These are phyloP conservation scores for Drosophila aff. DNA, from an alignment of 1,140 invertebrate species.

Conservation along the genomic window DNA sequence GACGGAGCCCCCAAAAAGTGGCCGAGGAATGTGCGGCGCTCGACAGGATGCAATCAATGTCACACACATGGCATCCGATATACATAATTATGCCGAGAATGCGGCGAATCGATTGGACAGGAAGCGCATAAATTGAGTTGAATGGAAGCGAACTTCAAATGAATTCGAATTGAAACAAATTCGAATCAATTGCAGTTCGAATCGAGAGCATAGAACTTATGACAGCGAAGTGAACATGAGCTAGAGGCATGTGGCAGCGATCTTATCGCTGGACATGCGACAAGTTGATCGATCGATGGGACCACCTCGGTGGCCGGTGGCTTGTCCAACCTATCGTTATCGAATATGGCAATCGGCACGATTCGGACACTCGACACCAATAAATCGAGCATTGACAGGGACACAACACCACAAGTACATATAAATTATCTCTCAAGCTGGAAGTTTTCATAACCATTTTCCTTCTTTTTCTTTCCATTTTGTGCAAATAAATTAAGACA, in stretches of 20 bases:
- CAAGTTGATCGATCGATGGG: slow-evolving; percentile 58
- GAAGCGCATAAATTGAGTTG: slow-evolving; percentile 66
- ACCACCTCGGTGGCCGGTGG: slow-evolving; percentile 40
- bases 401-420: slow-evolving; percentile 13
- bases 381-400: slow-evolving; percentile 41
- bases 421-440: slow-evolving; percentile 40
- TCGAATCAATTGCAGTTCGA: slow-evolving; percentile 6
- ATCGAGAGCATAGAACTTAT: slow-evolving; percentile 44
- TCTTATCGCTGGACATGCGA: slow-evolving; percentile 61
- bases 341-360: slow-evolving; percentile 45
- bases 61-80: slow-evolving; percentile 27
- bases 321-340: slow-evolving; percentile 44
- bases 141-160: slow-evolving; percentile 18
- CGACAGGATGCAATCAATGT: slow-evolving; percentile 64
- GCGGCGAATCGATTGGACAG: slow-evolving; percentile 61
- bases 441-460: slow-evolving; percentile 8
- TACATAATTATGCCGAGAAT: slow-evolving; percentile 51
- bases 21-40: slow-evolving; percentile 43
- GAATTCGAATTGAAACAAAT: slow-evolving; percentile 2
- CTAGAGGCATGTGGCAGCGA: slow-evolving; percentile 20
- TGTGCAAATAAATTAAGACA: slow-evolving; percentile 58
- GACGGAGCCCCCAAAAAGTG: slow-evolving; percentile 32
- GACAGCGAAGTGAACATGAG: slow-evolving; percentile 19
- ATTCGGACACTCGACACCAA: slow-evolving; percentile 40
- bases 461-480: not conserved